phyloP scores from a whole-genome alignment of 23 tunicate genomes.

The Oikopleura albicans region DNA sequence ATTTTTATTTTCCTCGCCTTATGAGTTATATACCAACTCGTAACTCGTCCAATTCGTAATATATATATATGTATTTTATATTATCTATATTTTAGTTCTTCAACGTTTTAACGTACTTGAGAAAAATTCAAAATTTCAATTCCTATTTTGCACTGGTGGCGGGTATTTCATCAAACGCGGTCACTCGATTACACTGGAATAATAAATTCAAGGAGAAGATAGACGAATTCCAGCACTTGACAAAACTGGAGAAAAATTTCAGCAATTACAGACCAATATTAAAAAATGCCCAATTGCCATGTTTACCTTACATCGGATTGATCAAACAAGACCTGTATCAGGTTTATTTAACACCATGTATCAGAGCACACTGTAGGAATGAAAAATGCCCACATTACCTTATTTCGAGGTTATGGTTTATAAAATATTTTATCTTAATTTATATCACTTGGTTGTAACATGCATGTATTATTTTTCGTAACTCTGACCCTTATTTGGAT shows the following conservation, averaged over 20 bases:
- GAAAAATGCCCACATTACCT: too few species aligned
- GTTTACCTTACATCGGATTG: constrained; percentile 1
- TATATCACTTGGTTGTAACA: too few species aligned
- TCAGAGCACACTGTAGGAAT: too few species aligned
- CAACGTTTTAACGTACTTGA: not conserved
- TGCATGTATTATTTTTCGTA: too few species aligned
- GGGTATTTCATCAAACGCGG: constrained; percentile 5
- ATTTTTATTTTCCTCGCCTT: too few species aligned
- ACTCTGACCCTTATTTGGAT: too few species aligned
- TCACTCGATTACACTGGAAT: constrained; percentile 9
- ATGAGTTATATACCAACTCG: too few species aligned
- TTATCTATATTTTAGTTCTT: not conserved
- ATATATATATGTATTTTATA: not conserved
- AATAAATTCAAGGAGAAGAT: not conserved
- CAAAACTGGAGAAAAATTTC: not conserved
- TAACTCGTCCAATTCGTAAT: too few species aligned
- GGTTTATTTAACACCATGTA: not conserved
- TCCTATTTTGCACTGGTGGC: constrained; percentile 8
- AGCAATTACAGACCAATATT: not conserved
- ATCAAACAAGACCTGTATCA: constrained; percentile 7
- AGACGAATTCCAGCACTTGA: not conserved
- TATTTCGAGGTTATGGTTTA: too few species aligned
- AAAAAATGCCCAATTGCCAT: not conserved
- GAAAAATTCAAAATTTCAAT: not conserved
- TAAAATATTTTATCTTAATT: too few species aligned